A percentile compares a stretch with the other conserved stretches of the same genome.
Evolutionary conservation across 1,140 invertebrate genomes (phyloP).

Genomic region (Neodiprion fabricii): DNA sequence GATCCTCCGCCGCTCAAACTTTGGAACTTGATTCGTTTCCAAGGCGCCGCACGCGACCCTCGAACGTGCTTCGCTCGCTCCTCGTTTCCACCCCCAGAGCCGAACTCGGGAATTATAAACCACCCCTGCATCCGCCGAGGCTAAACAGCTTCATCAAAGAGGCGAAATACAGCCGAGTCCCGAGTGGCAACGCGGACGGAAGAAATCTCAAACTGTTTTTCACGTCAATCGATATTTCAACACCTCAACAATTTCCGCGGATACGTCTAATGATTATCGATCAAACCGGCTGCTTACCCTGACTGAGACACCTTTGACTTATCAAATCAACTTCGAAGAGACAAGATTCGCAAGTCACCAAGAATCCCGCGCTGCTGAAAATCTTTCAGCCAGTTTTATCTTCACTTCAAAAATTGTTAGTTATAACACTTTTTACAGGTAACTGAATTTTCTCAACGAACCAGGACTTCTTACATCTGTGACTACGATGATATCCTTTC

Average conservation of each 20-base stretch:
- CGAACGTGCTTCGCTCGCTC: not conserved
- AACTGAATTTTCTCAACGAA: no score
- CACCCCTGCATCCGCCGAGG: not conserved
- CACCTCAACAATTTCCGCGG: no score
- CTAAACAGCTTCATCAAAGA: not conserved
- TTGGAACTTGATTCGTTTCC: not conserved
- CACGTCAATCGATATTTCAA: no score
- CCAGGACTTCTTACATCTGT: no score
- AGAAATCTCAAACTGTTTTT: not conserved
- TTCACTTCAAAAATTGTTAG: no score
- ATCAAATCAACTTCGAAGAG: no score
- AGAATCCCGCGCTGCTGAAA: no score
- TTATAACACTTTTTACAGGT: no score
- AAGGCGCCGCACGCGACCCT: conserved; percentile 3
- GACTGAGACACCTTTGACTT: not conserved
- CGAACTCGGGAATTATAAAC: not conserved
- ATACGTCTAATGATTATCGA: not conserved
- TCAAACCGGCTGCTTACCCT: not conserved
- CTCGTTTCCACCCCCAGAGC: not conserved
- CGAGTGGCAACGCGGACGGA: not conserved
- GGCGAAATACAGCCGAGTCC: not conserved
- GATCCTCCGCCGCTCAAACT: not conserved
- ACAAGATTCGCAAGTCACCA: no score
- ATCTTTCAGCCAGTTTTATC: no score
- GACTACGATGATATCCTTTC: no score